A percentile compares a stretch with the other conserved stretches of the same genome.
phyloP scores from a whole-genome alignment of 2,113 vertebrate genomes.

The Grantiella picta region DNA sequence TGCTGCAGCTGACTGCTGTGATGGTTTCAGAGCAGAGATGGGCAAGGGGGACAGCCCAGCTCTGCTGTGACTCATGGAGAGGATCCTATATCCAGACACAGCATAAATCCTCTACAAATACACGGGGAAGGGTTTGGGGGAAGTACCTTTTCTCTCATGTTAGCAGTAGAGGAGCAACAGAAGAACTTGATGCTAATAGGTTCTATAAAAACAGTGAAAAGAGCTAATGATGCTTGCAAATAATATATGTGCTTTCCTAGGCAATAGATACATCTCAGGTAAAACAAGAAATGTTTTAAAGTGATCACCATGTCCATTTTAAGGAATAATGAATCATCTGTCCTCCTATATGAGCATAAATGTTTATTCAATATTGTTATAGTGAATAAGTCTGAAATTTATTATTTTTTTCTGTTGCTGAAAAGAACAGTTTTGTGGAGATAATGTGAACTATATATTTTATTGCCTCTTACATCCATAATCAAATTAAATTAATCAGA shows the following conservation, averaged over 20 bases:
- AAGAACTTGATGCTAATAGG: neutral
- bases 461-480: neutral
- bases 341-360: neutral
- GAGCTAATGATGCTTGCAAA: neutral
- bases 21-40: neutral
- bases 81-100: neutral
- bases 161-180: neutral
- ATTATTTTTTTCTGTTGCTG: neutral
- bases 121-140: accelerated
- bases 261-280: neutral
- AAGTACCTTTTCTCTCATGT: neutral
- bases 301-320: neutral
- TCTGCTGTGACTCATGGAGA: neutral
- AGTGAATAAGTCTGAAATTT: neutral
- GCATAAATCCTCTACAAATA: neutral
- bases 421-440: neutral
- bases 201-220: neutral
- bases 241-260: neutral
- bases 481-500: neutral
- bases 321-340: neutral
- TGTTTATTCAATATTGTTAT: neutral
- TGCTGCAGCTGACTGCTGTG: accelerated
- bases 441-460: neutral
- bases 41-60: accelerated
- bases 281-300: neutral